Percentiles rank a stretch among this genome's conserved stretches.
These are phyloP conservation scores for Aspidiotus rigidus DNA, from an alignment of 2,888 invertebrate species.

Conservation along the genomic window DNA sequence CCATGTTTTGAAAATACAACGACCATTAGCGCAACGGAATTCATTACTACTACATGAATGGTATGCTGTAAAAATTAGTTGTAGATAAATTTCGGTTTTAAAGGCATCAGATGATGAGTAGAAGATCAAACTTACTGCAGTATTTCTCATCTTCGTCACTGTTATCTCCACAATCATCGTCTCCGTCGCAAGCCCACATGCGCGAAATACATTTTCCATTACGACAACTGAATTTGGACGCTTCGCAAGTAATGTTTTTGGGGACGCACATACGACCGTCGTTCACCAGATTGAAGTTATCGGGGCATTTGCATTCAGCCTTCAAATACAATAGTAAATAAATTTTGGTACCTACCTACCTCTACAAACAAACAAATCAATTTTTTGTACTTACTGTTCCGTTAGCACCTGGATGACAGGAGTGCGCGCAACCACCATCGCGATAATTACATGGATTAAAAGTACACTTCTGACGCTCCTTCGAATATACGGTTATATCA, in stretches of 20 bases:
- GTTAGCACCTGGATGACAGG: slow-evolving; percentile 81
- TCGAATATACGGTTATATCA: slow-evolving; percentile 80
- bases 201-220: slow-evolving; percentile 88
- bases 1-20: slow-evolving; percentile 91
- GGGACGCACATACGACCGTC: slow-evolving; percentile 90
- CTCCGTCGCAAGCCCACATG: slow-evolving; percentile 92
- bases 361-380: not conserved
- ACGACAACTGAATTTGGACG: slow-evolving; percentile 80
- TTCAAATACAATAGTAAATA: slow-evolving; percentile 34
- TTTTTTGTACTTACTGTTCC: slow-evolving; percentile 48
- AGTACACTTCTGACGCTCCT: slow-evolving; percentile 65
- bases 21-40: slow-evolving; percentile 89
- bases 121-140: slow-evolving; percentile 52
- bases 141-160: slow-evolving; percentile 81
- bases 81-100: not conserved
- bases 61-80: slow-evolving; percentile 51
- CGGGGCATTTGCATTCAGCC: slow-evolving; percentile 85
- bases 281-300: slow-evolving; percentile 77
- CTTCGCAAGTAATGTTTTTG: slow-evolving; percentile 74
- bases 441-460: slow-evolving; percentile 76
- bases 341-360: not conserved
- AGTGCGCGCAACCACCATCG: slow-evolving; percentile 92
- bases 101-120: not conserved
- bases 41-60: slow-evolving; percentile 90
- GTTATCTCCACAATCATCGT: slow-evolving; percentile 83